Percentiles rank a stretch among this genome's conserved stretches.
These are phyloP conservation scores for Alethe diademata DNA, from an alignment of 2,113 vertebrate genomes.

Conservation along the genomic window DNA sequence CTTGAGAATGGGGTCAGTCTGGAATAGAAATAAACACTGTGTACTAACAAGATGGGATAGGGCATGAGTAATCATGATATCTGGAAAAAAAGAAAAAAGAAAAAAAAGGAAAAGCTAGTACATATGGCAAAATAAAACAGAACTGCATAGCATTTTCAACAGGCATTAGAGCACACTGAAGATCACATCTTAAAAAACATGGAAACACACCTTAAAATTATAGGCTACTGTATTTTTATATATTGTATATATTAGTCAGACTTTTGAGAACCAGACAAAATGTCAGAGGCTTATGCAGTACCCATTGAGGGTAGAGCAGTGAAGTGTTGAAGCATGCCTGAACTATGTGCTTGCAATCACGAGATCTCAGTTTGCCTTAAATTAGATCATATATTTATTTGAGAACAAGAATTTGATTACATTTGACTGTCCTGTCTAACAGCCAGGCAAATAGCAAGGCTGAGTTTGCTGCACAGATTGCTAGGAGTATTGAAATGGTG, in stretches of 20 bases:
- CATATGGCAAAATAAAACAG: neutral
- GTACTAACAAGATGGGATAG: neutral
- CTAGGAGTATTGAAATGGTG: neutral
- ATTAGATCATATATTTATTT: slow-evolving; percentile 38
- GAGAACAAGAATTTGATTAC: slow-evolving; percentile 24
- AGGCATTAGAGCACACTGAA: neutral
- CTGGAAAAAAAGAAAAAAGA: neutral
- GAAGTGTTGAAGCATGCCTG: slow-evolving; percentile 20
- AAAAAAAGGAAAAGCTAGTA: neutral
- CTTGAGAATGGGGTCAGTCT: slow-evolving; percentile 40
- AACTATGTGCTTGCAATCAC: slow-evolving; percentile 4
- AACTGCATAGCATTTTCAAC: neutral
- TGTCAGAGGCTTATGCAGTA: neutral
- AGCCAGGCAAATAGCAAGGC: neutral
- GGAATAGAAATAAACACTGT: slow-evolving; percentile 33
- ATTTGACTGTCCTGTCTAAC: neutral
- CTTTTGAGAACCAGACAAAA: neutral
- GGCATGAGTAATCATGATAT: slow-evolving; percentile 1
- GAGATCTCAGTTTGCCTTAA: slow-evolving; percentile 18
- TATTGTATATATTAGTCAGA: neutral
- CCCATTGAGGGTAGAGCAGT: neutral
- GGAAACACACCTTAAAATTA: neutral
- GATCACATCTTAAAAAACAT: neutral
- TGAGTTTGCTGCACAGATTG: neutral
- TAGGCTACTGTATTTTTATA: neutral